phyloP scores from a whole-genome alignment of 2,888 invertebrate genomes.

The Acleris sparsana region DNA sequence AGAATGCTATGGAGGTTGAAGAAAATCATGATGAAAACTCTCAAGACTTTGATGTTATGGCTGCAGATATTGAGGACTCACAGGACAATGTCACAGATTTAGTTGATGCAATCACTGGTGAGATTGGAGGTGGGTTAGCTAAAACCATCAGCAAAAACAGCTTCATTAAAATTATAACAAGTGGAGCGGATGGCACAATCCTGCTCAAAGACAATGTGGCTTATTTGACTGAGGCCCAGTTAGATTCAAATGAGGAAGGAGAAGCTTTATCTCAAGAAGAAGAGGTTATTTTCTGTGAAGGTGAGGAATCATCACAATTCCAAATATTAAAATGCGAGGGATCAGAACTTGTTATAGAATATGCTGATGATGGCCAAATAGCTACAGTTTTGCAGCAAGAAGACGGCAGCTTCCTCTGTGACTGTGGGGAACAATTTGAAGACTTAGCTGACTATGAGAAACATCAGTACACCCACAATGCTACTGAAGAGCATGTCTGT shows the following conservation, averaged over 20 bases:
- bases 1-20: slow-evolving; percentile 57
- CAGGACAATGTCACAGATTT: slow-evolving; percentile 43
- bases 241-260: slow-evolving; percentile 57
- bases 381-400: slow-evolving; percentile 72
- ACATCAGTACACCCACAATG: slow-evolving; percentile 72
- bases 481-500: slow-evolving; percentile 68
- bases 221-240: slow-evolving; percentile 62
- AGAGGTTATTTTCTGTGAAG: slow-evolving; percentile 72
- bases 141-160: slow-evolving; percentile 51
- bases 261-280: slow-evolving; percentile 64
- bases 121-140: slow-evolving; percentile 41
- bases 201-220: slow-evolving; percentile 66
- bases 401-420: slow-evolving; percentile 72
- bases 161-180: slow-evolving; percentile 67
- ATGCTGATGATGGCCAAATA: slow-evolving; percentile 72
- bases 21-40: slow-evolving; percentile 50
- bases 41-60: slow-evolving; percentile 46
- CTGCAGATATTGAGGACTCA: slow-evolving; percentile 42
- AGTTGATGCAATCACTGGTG: slow-evolving; percentile 47
- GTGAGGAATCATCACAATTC: slow-evolving; percentile 71
- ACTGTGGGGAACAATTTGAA: slow-evolving; percentile 73
- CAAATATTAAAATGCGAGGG: slow-evolving; percentile 76
- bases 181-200: slow-evolving; percentile 64
- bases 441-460: slow-evolving; percentile 70
- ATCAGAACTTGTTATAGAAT: slow-evolving; percentile 74